Base-by-base conservation (phyloP, 2,797 vertebrate species). In the Pangasius macronema region DNA sequence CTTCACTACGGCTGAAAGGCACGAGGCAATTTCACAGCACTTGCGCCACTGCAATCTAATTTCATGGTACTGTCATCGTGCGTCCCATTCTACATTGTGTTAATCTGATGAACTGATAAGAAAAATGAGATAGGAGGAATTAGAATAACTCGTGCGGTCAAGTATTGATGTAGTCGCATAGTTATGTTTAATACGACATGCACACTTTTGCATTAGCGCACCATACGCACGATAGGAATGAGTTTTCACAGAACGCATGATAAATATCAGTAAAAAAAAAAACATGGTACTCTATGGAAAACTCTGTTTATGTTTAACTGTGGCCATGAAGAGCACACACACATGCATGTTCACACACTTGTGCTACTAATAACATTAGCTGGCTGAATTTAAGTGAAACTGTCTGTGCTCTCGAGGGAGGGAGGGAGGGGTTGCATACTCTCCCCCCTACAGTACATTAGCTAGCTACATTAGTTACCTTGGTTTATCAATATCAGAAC, bases 11-110 rank as follows among this genome's bases (percentile, higher is more conserved):
- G 85, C 51, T 89, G 91, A 93, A 90, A 93, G 91, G 91, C 92
- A 90, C 84, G 90, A 93, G 91, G 92, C 92, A 94, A 93, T 94
- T 94, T 94, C 93, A 94, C 93, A 89, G 89, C 87, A 87, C 90
- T 91, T 90, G 91, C 90, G 87, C 90, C 90, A 90, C 90, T 92
- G 91, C 93, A 93, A 94, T 94, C 89, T 94, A 93, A 95, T 94
- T 95, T 95, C 94, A 95, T 93, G 93, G 91, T 91, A 88, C 90
- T 91, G 92, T 93, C 92, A 87, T 91, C 89, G 63, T 91, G 90
- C 89, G 70, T 88, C 91, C 75, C 92, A 89, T 88, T 91, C 89
- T 77, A 92, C 91, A 92, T 90, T 92, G 91, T 90, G 30, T 91
- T 93, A 89, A 95, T 93, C 93, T 92, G 92, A 94, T 94, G 91